Evolutionary conservation across 2,888 invertebrate genomes (phyloP).

Genomic region (Lasioglossum figueresi): DNA sequence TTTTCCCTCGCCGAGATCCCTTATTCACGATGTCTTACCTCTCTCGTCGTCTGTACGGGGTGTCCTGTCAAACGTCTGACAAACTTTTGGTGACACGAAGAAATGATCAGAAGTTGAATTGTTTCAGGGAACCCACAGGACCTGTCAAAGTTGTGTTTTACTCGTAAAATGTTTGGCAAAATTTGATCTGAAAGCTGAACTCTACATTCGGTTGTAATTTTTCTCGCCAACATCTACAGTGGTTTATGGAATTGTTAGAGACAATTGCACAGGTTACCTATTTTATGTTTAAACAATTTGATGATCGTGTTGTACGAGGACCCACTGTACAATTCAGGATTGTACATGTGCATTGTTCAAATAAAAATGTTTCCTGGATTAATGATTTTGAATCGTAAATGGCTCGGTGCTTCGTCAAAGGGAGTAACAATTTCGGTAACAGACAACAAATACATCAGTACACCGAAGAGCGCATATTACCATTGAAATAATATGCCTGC

Average conservation of each 20-base stretch:
- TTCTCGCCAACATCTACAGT: no score
- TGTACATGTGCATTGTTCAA: background rate
- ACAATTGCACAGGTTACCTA: no score
- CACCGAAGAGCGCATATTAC: background rate
- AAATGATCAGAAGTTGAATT: background rate
- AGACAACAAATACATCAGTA: background rate
- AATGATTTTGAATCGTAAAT: background rate
- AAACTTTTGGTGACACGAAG: background rate
- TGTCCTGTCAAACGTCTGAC: background rate
- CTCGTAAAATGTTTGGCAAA: background rate
- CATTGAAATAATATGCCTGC: background rate
- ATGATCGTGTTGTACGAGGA: background rate
- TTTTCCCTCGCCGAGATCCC: slow-evolving; percentile 35
- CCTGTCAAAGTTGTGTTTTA: background rate
- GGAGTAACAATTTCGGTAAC: no score
- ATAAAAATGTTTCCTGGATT: background rate
- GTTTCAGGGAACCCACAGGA: background rate
- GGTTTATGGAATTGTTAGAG: no score
- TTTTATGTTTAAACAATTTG: background rate
- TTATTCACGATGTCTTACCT: slow-evolving; percentile 41
- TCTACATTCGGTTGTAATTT: no score
- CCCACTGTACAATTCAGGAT: background rate
- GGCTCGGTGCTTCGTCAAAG: background rate
- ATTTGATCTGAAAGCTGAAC: background rate
- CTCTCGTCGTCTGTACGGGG: background rate